These are phyloP conservation scores for Chrysomallon squamiferum DNA, from an alignment of 1,140 invertebrate species.

Conservation along the genomic window DNA sequence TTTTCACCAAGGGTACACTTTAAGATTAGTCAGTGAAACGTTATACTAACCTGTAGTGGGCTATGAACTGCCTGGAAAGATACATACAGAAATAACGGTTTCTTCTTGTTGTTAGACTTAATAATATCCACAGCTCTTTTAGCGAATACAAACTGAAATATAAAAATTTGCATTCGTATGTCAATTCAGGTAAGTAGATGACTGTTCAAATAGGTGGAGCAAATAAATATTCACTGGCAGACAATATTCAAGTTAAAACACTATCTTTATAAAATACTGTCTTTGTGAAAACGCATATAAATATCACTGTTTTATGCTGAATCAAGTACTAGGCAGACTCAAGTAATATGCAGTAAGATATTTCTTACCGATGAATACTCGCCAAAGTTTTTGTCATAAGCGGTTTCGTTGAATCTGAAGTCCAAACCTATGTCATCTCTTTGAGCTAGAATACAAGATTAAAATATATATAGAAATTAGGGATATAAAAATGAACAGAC, in stretches of 20 bases:
- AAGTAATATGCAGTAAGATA: too few species aligned
- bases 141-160: slow-evolving; percentile 7
- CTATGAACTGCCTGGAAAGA: slow-evolving; percentile 54
- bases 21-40: too few species aligned
- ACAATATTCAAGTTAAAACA: too few species aligned
- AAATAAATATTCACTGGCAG: too few species aligned
- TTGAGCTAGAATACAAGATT: not conserved
- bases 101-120: slow-evolving; percentile 14
- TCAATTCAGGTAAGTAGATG: too few species aligned
- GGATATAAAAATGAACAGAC: not conserved
- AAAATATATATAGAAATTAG: not conserved
- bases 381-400: slow-evolving; percentile 22
- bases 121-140: slow-evolving; percentile 18
- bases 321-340: too few species aligned
- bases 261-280: too few species aligned
- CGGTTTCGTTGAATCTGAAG: slow-evolving; percentile 34
- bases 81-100: slow-evolving; percentile 51
- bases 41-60: slow-evolving; percentile 49
- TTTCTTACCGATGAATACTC: slow-evolving; percentile 40
- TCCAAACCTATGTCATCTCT: slow-evolving; percentile 28
- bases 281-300: too few species aligned
- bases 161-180: too few species aligned
- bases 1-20: too few species aligned
- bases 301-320: too few species aligned
- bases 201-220: too few species aligned